A percentile compares a stretch with the other conserved stretches of the same genome.
phyloP scores from a whole-genome alignment of 2,797 vertebrate species.

The Notamacropus eugenii region DNA sequence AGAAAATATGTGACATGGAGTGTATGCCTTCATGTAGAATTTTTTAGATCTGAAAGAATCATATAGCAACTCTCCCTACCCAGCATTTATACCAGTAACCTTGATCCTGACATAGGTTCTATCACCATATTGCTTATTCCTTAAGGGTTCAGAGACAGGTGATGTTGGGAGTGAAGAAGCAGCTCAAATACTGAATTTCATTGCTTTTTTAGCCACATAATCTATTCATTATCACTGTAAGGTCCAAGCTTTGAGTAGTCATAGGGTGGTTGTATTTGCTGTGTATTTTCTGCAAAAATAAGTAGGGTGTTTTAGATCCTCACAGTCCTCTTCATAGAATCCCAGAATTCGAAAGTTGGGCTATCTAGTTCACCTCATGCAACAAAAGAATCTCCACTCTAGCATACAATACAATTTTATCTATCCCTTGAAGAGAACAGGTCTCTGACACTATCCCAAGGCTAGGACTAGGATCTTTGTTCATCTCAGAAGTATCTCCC shows the following conservation, averaged over 20 bases:
- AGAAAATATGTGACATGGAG: background rate
- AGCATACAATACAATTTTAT: background rate
- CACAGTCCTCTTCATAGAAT: background rate
- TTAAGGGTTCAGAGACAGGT: background rate
- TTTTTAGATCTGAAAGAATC: background rate
- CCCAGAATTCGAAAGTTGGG: background rate
- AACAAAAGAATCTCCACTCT: background rate
- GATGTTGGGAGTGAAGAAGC: background rate
- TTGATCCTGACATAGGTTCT: background rate
- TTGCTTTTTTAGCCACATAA: background rate
- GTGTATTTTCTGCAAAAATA: background rate
- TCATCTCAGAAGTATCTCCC: background rate
- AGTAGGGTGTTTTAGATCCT: background rate
- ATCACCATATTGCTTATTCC: background rate
- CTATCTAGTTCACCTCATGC: background rate
- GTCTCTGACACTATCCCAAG: background rate
- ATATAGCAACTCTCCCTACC: background rate
- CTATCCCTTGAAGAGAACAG: background rate
- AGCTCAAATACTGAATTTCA: background rate
- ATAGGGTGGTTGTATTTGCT: background rate
- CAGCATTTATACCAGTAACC: background rate
- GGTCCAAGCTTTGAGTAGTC: background rate
- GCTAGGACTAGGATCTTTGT: background rate
- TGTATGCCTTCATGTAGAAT: background rate
- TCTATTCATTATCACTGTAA: background rate